Evolutionary conservation across 1,140 invertebrate genomes (phyloP).

Genomic region (Neotoxoptera formosana): DNA sequence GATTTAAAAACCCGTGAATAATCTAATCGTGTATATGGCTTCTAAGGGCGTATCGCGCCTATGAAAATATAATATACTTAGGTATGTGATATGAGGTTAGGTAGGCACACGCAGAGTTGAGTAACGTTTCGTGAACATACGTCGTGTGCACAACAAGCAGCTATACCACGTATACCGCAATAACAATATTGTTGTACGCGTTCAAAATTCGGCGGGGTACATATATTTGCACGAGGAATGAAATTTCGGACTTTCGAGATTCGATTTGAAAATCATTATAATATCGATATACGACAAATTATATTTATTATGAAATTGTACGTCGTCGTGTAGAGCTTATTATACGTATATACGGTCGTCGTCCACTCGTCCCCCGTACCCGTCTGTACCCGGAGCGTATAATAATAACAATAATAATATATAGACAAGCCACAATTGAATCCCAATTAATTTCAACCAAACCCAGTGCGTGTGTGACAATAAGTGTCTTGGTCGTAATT

Average conservation of each 20-base stretch:
- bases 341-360: background rate
- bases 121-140: background rate
- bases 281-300: background rate
- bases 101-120: background rate
- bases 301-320: background rate
- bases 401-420: too few relatives aligned
- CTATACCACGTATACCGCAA: too few relatives aligned
- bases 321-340: too few relatives aligned
- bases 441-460: conserved; percentile 25
- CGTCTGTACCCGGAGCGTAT: background rate
- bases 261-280: background rate
- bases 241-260: background rate
- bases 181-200: background rate
- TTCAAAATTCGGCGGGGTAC: too few relatives aligned
- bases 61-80: background rate
- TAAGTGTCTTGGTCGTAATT: conserved; percentile 24
- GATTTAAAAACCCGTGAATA: conserved; percentile 1
- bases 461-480: background rate
- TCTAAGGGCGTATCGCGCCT: too few relatives aligned
- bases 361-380: background rate
- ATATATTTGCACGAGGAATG: background rate
- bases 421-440: conserved; percentile 29
- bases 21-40: background rate
- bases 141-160: background rate
- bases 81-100: background rate